Conservation (phyloP, 1,140 invertebrate genomes). For the Pinna nobilis region DNA sequence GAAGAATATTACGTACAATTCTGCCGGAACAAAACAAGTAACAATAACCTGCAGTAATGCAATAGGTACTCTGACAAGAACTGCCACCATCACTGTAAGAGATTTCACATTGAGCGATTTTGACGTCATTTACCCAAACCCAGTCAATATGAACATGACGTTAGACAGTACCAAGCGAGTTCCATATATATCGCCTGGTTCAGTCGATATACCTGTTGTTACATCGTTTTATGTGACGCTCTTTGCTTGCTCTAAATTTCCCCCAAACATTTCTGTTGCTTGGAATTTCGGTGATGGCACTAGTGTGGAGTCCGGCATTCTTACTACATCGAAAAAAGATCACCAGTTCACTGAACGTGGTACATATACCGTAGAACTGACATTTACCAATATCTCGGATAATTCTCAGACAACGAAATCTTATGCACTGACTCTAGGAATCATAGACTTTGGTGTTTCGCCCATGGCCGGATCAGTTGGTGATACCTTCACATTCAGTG, state of each 20-base stretch:
- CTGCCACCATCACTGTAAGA: slow-evolving; percentile 15
- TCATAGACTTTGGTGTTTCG: background rate
- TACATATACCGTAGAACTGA: slow-evolving; percentile 7
- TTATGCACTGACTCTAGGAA: slow-evolving; percentile 8
- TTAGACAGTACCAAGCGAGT: background rate
- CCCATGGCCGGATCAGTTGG: slow-evolving; percentile 6
- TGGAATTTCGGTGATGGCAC: slow-evolving; percentile 39
- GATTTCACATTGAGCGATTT: slow-evolving; percentile 13
- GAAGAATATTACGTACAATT: slow-evolving; percentile 9
- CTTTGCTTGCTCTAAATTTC: slow-evolving; percentile 19
- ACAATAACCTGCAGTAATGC: slow-evolving; percentile 27
- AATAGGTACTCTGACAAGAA: slow-evolving; percentile 10
- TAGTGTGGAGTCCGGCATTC: background rate
- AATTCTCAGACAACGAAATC: background rate
- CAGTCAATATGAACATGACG: slow-evolving; percentile 31
- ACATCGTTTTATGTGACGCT: slow-evolving; percentile 20
- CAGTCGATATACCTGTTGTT: slow-evolving; percentile 1
- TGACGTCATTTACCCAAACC: background rate
- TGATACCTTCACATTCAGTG: slow-evolving; percentile 1
- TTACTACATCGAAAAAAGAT: background rate
- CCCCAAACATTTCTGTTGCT: slow-evolving; percentile 19
- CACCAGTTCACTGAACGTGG: slow-evolving; percentile 20
- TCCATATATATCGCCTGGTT: background rate
- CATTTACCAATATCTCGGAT: background rate
- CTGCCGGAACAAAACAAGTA: slow-evolving; percentile 4